Base-by-base conservation (phyloP, 1,140 invertebrate species). In the Drosophila paulistorum region DNA sequence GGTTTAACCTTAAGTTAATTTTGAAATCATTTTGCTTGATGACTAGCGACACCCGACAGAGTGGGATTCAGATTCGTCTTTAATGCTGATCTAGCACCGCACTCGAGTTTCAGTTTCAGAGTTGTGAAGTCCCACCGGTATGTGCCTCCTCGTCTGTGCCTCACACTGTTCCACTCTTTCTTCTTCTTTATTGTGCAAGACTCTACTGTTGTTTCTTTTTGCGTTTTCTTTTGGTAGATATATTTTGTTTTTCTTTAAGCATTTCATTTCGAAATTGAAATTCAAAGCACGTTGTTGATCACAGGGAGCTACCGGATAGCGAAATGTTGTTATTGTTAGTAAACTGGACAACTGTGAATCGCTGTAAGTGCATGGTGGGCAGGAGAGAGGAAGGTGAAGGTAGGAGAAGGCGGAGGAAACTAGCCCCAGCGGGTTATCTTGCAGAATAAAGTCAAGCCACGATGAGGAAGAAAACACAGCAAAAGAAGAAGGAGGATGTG, bases 191-290 rank as follows among this genome's bases (percentile, higher is more conserved):
- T 30, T 30, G 30, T 30, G 30, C 30, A 30, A 30, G 30, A 7
- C 30, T 6, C 30, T 6, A 30, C 6, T 6, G 30, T 30, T 30
- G 10, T 33, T 20, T 14, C 51, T 20, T 17, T 35, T 42, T 41
- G 30, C 14, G 14, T 66, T 30, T 39, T 62, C 20, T 35, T 42
- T 17, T 39, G 59, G 58, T 48, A 7, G 30, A 26, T 26, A 26
- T 26, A 26, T 26, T 4, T 35, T 17, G 17, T 17, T 14, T 17
- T 62, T 45, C 45, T 74, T 66, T 65, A 17, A 65, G 58, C 70
- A 83, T 80, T 74, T 79, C 73, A 80, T 83, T 80, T 80, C 57
- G 57, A 23, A 89, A 89, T 89, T 89, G 71, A 84, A 90, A 89
- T 90, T 90, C 85, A 74, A 68, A 54, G 75, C 81, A 90, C 85